These are phyloP conservation scores for Epinephelus awoara DNA, from an alignment of 2,797 vertebrate genomes.

Conservation along the genomic window DNA sequence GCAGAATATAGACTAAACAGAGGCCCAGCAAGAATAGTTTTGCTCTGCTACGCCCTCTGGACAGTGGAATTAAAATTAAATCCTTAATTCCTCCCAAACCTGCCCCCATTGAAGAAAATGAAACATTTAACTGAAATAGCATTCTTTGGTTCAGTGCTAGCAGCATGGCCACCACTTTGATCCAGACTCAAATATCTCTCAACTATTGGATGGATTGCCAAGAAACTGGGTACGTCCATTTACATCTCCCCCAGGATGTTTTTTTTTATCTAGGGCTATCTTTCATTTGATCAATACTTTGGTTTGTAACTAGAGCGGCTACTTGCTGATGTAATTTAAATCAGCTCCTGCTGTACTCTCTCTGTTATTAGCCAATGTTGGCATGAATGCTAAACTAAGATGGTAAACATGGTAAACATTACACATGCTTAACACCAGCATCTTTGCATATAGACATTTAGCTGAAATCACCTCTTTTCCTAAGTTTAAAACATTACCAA, in stretches of 20 bases:
- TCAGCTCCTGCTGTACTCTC: neutral
- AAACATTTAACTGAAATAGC: neutral
- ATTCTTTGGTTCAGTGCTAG: neutral
- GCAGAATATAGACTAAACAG: conserved; percentile 23
- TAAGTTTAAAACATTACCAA: neutral
- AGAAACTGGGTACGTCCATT: neutral
- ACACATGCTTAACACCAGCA: neutral
- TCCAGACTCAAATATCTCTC: neutral
- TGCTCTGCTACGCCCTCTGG: neutral
- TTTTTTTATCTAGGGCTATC: neutral
- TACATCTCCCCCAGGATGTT: neutral
- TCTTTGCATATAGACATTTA: neutral
- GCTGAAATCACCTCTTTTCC: neutral
- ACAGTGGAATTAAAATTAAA: conserved; percentile 14
- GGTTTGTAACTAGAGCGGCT: no score
- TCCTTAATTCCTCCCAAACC: conserved; percentile 21
- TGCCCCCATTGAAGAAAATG: neutral
- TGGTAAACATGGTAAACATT: neutral
- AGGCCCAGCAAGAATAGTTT: conserved; percentile 1
- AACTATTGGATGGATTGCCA: neutral
- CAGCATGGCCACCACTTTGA: neutral
- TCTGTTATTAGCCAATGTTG: no score
- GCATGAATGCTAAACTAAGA: neutral
- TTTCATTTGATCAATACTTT: neutral
- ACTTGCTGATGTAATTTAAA: neutral